phyloP scores from a whole-genome alignment of 2,113 vertebrate genomes.

The Corythornis vintsioides region DNA sequence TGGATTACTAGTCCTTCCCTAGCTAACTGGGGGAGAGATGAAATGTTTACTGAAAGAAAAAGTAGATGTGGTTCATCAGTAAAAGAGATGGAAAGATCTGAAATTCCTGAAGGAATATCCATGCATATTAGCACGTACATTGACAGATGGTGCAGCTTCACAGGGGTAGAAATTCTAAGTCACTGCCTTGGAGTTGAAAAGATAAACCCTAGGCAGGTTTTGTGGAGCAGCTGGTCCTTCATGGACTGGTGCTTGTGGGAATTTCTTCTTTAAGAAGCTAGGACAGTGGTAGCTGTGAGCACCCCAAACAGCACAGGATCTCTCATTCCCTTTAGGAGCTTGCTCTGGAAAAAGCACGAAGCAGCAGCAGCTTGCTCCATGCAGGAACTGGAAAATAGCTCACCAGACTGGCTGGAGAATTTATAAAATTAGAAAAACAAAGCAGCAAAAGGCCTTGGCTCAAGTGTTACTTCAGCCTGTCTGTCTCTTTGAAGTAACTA shows the following conservation, averaged over 20 bases:
- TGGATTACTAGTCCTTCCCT: not conserved
- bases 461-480: not conserved
- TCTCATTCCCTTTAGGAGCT: not conserved
- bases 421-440: slow-evolving; percentile 51
- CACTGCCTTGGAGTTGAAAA: not conserved
- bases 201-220: not conserved
- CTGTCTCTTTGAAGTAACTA: slow-evolving; percentile 22
- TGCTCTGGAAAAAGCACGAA: not conserved
- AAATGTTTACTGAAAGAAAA: not conserved
- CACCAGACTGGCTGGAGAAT: not conserved
- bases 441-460: slow-evolving; percentile 40
- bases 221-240: not conserved
- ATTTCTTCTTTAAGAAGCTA: slow-evolving; percentile 7
- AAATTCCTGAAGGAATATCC: slow-evolving; percentile 14
- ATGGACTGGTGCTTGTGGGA: not conserved
- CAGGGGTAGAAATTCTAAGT: not conserved
- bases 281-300: not conserved
- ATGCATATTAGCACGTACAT: not conserved
- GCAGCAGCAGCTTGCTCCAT: slow-evolving; percentile 8
- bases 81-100: not conserved
- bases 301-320: not conserved
- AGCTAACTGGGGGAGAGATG: not conserved
- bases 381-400: slow-evolving; percentile 3
- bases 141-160: not conserved
- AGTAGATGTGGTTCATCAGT: not conserved